Conservation (phyloP, 2,113 vertebrate species). For the Albula glossodonta region DNA sequence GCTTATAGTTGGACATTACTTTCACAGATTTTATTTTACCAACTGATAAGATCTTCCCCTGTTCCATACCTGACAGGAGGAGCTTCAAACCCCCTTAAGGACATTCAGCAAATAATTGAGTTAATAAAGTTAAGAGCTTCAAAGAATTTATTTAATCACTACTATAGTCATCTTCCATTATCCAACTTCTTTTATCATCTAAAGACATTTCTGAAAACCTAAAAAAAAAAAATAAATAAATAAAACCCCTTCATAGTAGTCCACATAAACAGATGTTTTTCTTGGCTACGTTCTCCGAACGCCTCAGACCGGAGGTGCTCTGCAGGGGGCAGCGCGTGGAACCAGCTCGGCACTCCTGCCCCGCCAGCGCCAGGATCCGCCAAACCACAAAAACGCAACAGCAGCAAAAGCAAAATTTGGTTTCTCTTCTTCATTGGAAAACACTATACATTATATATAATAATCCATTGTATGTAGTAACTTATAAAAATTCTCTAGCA, state of each 20-base stretch:
- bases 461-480: conserved; percentile 29
- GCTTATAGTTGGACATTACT: conserved; percentile 54
- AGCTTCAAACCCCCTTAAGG: not conserved
- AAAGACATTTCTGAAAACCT: conserved; percentile 8
- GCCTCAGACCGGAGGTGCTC: too few relatives aligned
- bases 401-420: conserved; percentile 54
- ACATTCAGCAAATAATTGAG: not conserved
- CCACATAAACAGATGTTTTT: not conserved
- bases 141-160: not conserved
- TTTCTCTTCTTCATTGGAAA: conserved; percentile 47
- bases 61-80: not conserved
- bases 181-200: too few relatives aligned
- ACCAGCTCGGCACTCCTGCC: too few relatives aligned
- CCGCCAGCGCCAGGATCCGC: conserved; percentile 38
- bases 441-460: conserved; percentile 40
- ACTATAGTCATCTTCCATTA: too few relatives aligned
- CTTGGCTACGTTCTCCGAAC: not conserved
- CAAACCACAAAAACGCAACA: conserved; percentile 55
- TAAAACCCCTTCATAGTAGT: too few relatives aligned
- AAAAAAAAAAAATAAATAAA: conserved; percentile 20
- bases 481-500: conserved; percentile 59
- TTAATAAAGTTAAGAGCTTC: not conserved
- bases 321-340: too few relatives aligned
- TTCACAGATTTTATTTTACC: conserved; percentile 41
- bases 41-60: conserved; percentile 32